These are phyloP conservation scores for Mantis religiosa DNA, from an alignment of 2,888 invertebrate species.

Conservation along the genomic window DNA sequence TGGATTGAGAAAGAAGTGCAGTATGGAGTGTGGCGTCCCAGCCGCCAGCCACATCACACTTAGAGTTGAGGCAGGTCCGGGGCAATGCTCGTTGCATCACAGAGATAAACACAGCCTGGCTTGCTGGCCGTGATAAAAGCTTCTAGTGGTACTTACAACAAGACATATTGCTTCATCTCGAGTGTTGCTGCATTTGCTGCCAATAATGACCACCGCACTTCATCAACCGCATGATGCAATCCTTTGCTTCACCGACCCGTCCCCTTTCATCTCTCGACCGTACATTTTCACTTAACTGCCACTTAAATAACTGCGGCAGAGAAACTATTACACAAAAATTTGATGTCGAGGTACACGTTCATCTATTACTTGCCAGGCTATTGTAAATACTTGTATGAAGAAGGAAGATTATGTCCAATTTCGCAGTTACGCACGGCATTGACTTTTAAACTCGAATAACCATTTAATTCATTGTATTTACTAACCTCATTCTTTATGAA, in stretches of 20 bases:
- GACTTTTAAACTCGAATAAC: too few species aligned
- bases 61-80: conserved; percentile 6
- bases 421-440: too few species aligned
- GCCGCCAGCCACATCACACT: neutral
- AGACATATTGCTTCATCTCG: neutral
- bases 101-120: neutral
- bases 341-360: too few species aligned
- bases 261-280: neutral
- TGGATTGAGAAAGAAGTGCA: too few species aligned
- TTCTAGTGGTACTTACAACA: neutral
- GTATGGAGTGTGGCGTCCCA: too few species aligned
- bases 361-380: too few species aligned
- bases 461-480: too few species aligned
- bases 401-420: too few species aligned
- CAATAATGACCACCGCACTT: neutral
- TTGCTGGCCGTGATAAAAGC: neutral
- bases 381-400: too few species aligned
- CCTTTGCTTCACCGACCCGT: neutral
- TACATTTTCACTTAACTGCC: neutral
- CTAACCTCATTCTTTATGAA: too few species aligned
- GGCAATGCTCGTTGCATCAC: neutral
- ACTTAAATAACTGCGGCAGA: too few species aligned
- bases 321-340: too few species aligned
- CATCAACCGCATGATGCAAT: neutral
- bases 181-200: neutral